Evolutionary conservation across 2,113 vertebrate species (phyloP).

Genomic region (Rissa tridactyla): DNA sequence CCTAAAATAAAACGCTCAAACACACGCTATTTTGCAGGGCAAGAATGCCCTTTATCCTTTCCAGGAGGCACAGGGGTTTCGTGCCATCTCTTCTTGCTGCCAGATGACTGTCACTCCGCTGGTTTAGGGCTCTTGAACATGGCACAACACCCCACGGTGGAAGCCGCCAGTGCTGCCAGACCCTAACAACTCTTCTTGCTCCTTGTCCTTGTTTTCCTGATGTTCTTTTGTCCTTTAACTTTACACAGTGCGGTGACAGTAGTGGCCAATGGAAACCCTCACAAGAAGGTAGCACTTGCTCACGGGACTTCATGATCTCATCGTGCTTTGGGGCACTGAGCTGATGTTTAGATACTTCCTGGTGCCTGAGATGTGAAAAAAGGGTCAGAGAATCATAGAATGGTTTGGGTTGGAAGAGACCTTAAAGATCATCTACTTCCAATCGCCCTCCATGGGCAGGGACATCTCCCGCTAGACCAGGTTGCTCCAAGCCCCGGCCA

Average conservation of each 20-base stretch:
- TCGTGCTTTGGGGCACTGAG: background rate
- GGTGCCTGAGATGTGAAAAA: background rate
- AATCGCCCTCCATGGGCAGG: too few relatives aligned
- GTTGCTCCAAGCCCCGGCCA: too few relatives aligned
- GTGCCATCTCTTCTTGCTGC: background rate
- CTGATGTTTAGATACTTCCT: background rate
- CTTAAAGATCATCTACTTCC: too few relatives aligned
- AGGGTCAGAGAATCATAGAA: background rate
- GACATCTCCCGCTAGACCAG: too few relatives aligned
- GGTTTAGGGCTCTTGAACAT: background rate
- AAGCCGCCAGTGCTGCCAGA: background rate
- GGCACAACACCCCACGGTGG: background rate
- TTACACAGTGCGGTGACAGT: background rate
- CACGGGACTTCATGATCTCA: background rate
- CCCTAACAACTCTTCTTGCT: background rate
- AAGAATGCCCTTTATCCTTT: background rate
- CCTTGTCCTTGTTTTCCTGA: background rate
- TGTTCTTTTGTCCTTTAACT: background rate
- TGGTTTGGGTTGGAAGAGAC: too few relatives aligned
- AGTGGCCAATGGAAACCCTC: rapidly evolving
- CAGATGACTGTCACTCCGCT: background rate
- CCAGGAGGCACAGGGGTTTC: background rate
- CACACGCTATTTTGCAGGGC: rapidly evolving
- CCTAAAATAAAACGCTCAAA: background rate
- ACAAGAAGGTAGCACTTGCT: background rate